These are phyloP conservation scores for Pseudotriccus pelzelni DNA, from an alignment of 2,797 vertebrate genomes.

Conservation along the genomic window DNA sequence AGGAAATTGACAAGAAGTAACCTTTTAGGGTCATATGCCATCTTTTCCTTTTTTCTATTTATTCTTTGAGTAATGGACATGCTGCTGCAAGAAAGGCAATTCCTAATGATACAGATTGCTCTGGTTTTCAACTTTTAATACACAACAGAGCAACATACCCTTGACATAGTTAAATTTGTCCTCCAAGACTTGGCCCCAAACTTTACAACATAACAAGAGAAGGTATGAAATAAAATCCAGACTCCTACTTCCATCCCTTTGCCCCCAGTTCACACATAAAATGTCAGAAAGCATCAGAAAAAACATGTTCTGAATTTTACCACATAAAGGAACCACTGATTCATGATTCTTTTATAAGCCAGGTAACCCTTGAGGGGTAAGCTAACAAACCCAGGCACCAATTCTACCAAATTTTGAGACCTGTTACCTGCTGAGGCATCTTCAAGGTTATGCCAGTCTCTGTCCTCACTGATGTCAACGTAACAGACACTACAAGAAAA, in stretches of 20 bases:
- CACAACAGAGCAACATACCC: neutral
- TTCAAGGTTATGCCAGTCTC: slow-evolving; percentile 97
- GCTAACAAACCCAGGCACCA: neutral
- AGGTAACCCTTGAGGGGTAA: neutral
- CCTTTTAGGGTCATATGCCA: neutral
- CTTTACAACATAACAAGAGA: neutral
- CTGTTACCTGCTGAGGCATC: slow-evolving; percentile 93
- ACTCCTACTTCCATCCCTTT: neutral
- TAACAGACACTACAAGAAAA: slow-evolving; percentile 94
- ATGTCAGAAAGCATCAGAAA: neutral
- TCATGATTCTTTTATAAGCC: neutral
- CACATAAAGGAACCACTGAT: neutral
- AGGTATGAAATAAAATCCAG: neutral
- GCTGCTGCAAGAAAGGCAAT: neutral
- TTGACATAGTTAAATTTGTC: neutral
- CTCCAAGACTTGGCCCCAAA: neutral
- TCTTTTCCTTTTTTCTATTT: neutral
- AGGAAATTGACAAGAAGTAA: neutral
- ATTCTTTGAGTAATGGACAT: neutral
- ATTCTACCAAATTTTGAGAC: neutral
- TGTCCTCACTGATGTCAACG: slow-evolving; percentile 94
- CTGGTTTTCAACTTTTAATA: neutral
- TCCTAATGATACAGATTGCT: neutral
- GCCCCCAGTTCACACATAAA: neutral
- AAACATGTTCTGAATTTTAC: neutral